Evolutionary conservation across 2,113 vertebrate species (phyloP), one percentile per base, ranked within the genome.

Genomic region (Thermophis baileyi): DNA sequence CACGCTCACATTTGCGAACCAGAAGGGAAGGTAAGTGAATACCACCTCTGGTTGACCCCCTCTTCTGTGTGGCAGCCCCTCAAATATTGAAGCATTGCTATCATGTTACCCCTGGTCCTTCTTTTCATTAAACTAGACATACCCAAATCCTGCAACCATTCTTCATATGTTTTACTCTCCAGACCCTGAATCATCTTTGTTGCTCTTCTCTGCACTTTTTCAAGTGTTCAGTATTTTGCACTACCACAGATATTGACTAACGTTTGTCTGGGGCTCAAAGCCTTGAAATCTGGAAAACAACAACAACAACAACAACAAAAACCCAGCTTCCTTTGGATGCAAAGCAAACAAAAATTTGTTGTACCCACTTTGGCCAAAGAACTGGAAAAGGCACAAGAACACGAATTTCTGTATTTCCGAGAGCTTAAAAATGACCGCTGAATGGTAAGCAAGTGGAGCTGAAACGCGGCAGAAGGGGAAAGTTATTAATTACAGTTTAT

Each of bases 161-260:
- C 57, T 12, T 63, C 10, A 4, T 30, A 63, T 30, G 57, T 63
- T 63, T 25, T 12, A 30, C 10, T 30, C 10, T 30, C 10, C 27
- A 12, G 27, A 3, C 57, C 10, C 3, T 12, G 4, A 30, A 63
- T 30, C 57, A 30, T 30, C 10, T 30, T 63, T 4, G 27, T 63
- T 49, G 47, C 47, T 54, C 20, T 54, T 54, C 53, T 54, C 5
- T 54, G 53, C 20, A 54, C 20, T 54, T 54, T 54, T 54, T 2
- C 27, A 95, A 92, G 63, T 81, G 92, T n/a, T 50, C n/a, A 49
- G 18, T 57, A 47, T 87, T 88, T n/a, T 63, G 9, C 85, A 8
- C n/a, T 53, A 14, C 16, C 44, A 47, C 30, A n/a, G 7, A 54
- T 53, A 54, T 89, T 63, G 50, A 18, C 3, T 5, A 81, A 46